A percentile compares a stretch with the other conserved stretches of the same genome.
Evolutionary conservation across 2,797 vertebrate genomes (phyloP).

Genomic region (Okamejei kenojei): DNA sequence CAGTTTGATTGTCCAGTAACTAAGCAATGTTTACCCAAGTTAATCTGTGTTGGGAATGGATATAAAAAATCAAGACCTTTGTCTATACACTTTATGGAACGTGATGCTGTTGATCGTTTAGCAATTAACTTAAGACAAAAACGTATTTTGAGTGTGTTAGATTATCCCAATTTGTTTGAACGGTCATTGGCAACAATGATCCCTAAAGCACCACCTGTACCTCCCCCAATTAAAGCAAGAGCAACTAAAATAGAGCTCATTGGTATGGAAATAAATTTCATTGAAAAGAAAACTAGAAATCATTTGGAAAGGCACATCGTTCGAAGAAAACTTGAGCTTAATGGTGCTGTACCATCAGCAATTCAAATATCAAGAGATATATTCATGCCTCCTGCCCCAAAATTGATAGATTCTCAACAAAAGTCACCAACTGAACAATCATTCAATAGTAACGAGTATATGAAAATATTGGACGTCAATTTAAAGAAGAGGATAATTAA

Average conservation of each 20-base stretch:
- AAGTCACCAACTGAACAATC: neutral
- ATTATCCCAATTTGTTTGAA: neutral
- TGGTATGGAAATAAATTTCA: neutral
- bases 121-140: neutral
- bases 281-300: neutral
- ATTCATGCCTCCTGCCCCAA: conserved; percentile 10
- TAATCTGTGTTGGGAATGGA: neutral
- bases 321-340: neutral
- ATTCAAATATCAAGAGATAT: neutral
- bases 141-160: neutral
- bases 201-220: neutral
- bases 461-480: neutral
- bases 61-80: neutral
- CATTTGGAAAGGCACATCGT: neutral
- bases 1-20: neutral
- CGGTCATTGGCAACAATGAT: conserved; percentile 28
- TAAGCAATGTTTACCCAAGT: neutral
- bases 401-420: neutral
- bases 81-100: conserved; percentile 2
- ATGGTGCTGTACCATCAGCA: conserved; percentile 15
- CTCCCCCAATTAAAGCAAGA: neutral
- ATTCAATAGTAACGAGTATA: neutral
- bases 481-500: conserved; percentile 3
- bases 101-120: conserved; percentile 8
- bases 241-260: neutral